phyloP scores from a whole-genome alignment of 2,113 vertebrate species.

The Ondatra zibethicus region DNA sequence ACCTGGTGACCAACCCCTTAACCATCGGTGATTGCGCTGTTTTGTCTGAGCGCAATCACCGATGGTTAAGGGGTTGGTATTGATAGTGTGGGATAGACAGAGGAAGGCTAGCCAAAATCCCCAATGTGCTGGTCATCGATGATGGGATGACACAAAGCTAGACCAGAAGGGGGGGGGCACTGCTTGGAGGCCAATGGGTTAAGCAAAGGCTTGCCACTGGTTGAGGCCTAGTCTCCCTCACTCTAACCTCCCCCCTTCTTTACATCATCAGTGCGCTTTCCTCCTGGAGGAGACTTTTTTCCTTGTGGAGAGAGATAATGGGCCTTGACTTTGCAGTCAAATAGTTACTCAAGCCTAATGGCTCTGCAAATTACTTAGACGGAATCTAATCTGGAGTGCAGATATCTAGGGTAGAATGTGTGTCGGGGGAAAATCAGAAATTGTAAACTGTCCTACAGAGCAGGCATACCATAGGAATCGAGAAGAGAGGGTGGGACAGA shows the following conservation, averaged over 20 bases:
- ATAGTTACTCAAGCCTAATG: slow-evolving; percentile 43
- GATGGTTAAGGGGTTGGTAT: neutral
- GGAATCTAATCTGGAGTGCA: neutral
- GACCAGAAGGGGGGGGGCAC: neutral
- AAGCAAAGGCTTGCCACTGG: neutral
- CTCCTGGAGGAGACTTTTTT: neutral
- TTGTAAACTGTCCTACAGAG: neutral
- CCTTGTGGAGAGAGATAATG: slow-evolving; percentile 18
- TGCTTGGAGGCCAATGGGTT: neutral
- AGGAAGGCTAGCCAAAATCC: neutral
- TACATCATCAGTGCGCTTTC: neutral
- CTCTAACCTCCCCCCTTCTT: neutral
- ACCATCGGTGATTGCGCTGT: too few relatives aligned
- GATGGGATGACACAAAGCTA: neutral
- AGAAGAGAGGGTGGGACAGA: neutral
- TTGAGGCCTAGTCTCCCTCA: neutral
- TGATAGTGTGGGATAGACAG: neutral
- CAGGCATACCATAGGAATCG: neutral
- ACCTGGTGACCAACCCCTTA: too few relatives aligned
- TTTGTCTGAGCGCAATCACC: accelerated
- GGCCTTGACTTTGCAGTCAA: neutral
- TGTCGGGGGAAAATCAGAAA: neutral
- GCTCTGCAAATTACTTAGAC: neutral
- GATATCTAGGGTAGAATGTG: neutral
- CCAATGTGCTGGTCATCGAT: neutral